phyloP scores from a whole-genome alignment of 2,888 invertebrate genomes.

The Patella pellucida region DNA sequence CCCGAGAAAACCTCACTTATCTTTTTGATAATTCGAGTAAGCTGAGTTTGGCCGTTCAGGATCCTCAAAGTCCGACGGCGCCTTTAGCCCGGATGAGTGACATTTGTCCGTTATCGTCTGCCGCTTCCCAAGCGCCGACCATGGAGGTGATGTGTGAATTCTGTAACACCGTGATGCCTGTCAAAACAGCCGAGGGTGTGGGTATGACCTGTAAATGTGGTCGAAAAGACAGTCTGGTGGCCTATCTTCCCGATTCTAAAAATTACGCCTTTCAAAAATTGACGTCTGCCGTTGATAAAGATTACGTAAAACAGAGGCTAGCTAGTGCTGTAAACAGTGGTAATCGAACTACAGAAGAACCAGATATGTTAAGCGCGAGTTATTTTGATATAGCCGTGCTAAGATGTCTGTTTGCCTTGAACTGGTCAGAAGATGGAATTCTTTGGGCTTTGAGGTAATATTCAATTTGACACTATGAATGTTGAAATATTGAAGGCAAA shows the following conservation, averaged over 20 bases:
- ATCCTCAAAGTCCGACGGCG: constrained; percentile 52
- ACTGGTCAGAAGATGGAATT: constrained; percentile 98
- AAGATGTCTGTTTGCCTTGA: constrained; percentile 93
- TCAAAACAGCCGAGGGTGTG: constrained; percentile 50
- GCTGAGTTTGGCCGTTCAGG: constrained; percentile 24
- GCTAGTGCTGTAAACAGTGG: constrained; percentile 64
- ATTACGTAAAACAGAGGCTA: constrained; percentile 79
- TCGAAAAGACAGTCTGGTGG: constrained; percentile 56
- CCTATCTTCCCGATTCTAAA: constrained; percentile 51
- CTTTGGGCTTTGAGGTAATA: constrained; percentile 88
- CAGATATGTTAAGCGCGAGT: constrained; percentile 78
- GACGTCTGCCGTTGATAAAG: constrained; percentile 80
- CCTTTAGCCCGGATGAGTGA: constrained; percentile 71
- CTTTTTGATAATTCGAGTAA: constrained; percentile 32
- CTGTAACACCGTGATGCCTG: constrained; percentile 67
- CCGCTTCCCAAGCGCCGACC: constrained; percentile 55
- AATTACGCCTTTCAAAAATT: constrained; percentile 50
- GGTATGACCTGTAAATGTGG: constrained; percentile 53
- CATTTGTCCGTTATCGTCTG: constrained; percentile 59
- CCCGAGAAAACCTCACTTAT: constrained; percentile 60
- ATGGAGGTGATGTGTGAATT: constrained; percentile 68
- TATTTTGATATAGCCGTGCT: constrained; percentile 97
- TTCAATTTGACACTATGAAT: too few species aligned
- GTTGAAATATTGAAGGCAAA: too few species aligned
- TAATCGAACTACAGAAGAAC: constrained; percentile 45